These are phyloP conservation scores for Escarpia spicata DNA, from an alignment of 2,888 invertebrate species.

Conservation along the genomic window DNA sequence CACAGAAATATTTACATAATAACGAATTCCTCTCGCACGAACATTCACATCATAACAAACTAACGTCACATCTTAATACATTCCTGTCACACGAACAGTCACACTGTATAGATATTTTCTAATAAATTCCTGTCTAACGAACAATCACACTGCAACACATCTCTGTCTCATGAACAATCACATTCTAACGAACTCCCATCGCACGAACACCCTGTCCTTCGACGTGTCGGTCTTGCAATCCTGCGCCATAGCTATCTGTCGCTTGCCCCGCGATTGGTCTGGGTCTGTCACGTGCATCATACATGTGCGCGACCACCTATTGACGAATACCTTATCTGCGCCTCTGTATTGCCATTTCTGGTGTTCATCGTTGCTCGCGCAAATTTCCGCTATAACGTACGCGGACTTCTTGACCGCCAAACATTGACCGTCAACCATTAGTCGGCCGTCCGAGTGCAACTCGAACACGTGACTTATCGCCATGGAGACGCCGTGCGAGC, in stretches of 20 bases:
- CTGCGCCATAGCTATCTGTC: slow-evolving; percentile 47
- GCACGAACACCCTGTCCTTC: slow-evolving; percentile 35
- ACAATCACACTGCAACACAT: background rate
- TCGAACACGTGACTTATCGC: slow-evolving; percentile 39
- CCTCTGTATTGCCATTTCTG: slow-evolving; percentile 28
- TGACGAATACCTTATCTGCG: slow-evolving; percentile 20
- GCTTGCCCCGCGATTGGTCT: slow-evolving; percentile 33
- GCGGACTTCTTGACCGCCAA: slow-evolving; percentile 36
- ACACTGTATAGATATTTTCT: no score
- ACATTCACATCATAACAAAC: background rate
- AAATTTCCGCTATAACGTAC: slow-evolving; percentile 37
- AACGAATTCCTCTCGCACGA: background rate
- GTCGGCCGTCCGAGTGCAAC: slow-evolving; percentile 29
- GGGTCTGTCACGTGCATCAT: slow-evolving; percentile 47
- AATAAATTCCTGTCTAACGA: background rate
- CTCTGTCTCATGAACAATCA: background rate
- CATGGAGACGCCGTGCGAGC: slow-evolving; percentile 36
- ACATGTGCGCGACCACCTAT: slow-evolving; percentile 40
- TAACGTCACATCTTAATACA: no score
- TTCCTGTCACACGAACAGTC: background rate
- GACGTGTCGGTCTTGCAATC: slow-evolving; percentile 38
- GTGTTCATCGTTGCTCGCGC: slow-evolving; percentile 24
- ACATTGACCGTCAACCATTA: slow-evolving; percentile 39
- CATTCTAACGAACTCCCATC: slow-evolving; percentile 30
- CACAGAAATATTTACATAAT: no score